Conservation (phyloP, 2,888 invertebrate species). For the Marronus borbonicus region DNA sequence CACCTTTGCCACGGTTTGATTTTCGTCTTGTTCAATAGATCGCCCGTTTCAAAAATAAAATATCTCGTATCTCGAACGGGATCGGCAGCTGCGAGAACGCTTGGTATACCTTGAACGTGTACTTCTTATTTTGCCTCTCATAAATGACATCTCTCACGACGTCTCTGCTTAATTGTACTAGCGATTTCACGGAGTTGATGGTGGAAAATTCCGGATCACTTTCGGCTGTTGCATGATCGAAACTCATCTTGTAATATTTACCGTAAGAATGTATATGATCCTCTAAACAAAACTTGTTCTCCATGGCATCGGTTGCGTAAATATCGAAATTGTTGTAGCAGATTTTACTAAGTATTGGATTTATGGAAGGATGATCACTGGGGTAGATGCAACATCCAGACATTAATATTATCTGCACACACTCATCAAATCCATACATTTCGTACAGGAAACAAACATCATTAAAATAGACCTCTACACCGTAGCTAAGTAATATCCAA, state of each 20-base stretch:
- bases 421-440: conserved; percentile 8
- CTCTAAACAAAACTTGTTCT: neutral
- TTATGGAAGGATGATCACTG: neutral
- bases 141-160: conserved; percentile 4
- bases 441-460: conserved; percentile 10
- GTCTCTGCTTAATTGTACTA: conserved; percentile 20
- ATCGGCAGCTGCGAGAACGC: conserved; percentile 4
- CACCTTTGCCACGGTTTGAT: no score
- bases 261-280: neutral
- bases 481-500: conserved; percentile 5
- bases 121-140: neutral
- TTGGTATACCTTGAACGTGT: neutral
- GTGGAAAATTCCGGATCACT: neutral
- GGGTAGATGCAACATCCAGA: conserved; percentile 13
- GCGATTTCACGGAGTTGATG: neutral
- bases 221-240: neutral
- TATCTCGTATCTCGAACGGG: neutral
- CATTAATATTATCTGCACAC: neutral
- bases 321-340: conserved; percentile 12
- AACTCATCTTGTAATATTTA: conserved; percentile 7
- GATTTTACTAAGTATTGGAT: conserved; percentile 8
- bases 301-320: neutral
- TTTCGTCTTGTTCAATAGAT: neutral
- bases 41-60: conserved; percentile 5
- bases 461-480: conserved; percentile 8